Conservation (phyloP, 2,113 vertebrate genomes). For the Felis chaus region DNA sequence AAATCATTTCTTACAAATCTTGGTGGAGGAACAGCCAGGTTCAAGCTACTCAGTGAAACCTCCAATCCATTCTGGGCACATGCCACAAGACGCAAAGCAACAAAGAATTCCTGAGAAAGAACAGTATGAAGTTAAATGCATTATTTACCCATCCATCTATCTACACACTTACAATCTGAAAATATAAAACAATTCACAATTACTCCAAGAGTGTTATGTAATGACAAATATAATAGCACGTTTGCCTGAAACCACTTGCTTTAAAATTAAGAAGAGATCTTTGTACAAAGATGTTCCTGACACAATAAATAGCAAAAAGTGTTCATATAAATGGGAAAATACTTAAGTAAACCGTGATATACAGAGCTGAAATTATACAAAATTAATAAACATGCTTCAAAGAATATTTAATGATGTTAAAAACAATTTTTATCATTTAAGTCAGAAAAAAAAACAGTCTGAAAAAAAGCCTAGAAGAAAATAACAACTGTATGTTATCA, state of each 20-base stretch:
- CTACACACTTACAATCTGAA: conserved; percentile 49
- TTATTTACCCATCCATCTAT: background rate
- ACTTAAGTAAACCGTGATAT: background rate
- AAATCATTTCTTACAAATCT: conserved; percentile 94
- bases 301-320: conserved; percentile 3
- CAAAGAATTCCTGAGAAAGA: conserved; percentile 94
- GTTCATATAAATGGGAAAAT: conserved; percentile 34
- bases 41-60: conserved; percentile 93
- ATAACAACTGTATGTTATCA: conserved; percentile 32
- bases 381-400: conserved; percentile 26
- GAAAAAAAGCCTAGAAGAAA: background rate
- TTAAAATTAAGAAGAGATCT: conserved; percentile 42
- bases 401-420: conserved; percentile 37
- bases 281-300: conserved; percentile 18
- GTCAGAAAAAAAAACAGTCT: background rate
- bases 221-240: background rate
- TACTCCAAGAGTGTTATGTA: conserved; percentile 3
- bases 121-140: conserved; percentile 27
- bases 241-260: conserved; percentile 27
- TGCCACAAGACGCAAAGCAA: conserved; percentile 94
- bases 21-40: conserved; percentile 92
- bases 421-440: conserved; percentile 50
- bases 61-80: conserved; percentile 99
- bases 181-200: conserved; percentile 50
- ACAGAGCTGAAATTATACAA: background rate